Conservation (phyloP, 1,140 invertebrate genomes). For the Cydia strobilella region DNA sequence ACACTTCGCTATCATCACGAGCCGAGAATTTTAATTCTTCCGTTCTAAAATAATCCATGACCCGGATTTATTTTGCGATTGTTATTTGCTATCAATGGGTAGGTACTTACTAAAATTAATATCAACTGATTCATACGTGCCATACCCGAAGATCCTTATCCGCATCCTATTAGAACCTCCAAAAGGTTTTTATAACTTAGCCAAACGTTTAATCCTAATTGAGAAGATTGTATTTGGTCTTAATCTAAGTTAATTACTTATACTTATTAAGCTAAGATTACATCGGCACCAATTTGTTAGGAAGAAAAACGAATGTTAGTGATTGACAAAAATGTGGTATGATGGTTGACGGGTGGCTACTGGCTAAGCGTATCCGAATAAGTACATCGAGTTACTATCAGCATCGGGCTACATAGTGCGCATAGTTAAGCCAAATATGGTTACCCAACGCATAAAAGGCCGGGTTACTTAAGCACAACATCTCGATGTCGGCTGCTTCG, state of each 20-base stretch:
- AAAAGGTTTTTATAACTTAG: slow-evolving; percentile 1
- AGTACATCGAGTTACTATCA: slow-evolving; percentile 22
- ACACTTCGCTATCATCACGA: slow-evolving; percentile 25
- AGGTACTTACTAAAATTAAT: slow-evolving; percentile 38
- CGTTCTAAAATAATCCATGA: slow-evolving; percentile 38
- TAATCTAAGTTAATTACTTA: slow-evolving; percentile 19
- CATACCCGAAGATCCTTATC: slow-evolving; percentile 40
- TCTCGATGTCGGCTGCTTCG: neutral
- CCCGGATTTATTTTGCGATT: slow-evolving; percentile 37
- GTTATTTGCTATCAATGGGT: neutral
- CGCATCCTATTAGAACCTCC: slow-evolving; percentile 41
- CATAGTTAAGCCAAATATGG: slow-evolving; percentile 32
- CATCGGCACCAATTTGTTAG: slow-evolving; percentile 21
- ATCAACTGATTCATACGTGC: slow-evolving; percentile 43
- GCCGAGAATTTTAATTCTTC: slow-evolving; percentile 39
- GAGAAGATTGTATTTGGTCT: slow-evolving; percentile 11
- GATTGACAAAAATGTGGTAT: slow-evolving; percentile 27
- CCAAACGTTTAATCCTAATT: slow-evolving; percentile 9
- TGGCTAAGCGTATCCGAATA: neutral
- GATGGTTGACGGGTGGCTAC: slow-evolving; percentile 3
- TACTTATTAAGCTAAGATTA: slow-evolving; percentile 9
- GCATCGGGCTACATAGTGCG: slow-evolving; percentile 17
- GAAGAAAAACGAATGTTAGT: slow-evolving; percentile 12
- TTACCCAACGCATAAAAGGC: slow-evolving; percentile 26
- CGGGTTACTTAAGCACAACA: slow-evolving; percentile 8